phyloP scores from a whole-genome alignment of 2,888 invertebrate genomes.

The Himalopsyche japonica region DNA sequence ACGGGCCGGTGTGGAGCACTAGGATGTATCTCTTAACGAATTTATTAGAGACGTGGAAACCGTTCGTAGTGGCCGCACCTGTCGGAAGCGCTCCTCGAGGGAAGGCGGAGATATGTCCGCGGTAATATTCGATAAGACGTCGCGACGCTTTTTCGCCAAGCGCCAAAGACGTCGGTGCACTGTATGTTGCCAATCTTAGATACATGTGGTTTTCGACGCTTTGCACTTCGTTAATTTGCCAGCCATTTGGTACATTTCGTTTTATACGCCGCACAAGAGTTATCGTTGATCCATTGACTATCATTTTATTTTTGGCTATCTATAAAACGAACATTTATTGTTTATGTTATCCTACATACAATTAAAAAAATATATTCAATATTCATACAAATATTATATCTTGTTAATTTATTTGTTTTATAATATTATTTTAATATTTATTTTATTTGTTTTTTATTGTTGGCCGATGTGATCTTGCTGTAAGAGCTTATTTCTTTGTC shows the following conservation, averaged over 20 bases:
- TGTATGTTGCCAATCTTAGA: not conserved
- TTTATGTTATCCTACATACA: no score
- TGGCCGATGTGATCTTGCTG: no score
- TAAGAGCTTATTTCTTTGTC: no score
- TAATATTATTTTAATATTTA: no score
- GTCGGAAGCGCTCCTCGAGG: not conserved
- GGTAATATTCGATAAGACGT: conserved; percentile 28
- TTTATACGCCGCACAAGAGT: no score
- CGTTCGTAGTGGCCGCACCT: not conserved
- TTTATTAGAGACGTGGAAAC: conserved; percentile 14
- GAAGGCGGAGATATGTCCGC: conserved; percentile 14
- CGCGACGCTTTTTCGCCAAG: not conserved
- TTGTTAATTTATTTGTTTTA: no score
- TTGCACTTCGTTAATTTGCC: not conserved
- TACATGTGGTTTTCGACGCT: not conserved
- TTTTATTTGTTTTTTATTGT: no score
- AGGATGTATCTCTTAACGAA: conserved; percentile 21
- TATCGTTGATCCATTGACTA: no score
- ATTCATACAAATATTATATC: no score
- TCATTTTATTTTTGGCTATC: no score
- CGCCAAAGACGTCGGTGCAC: conserved; percentile 5
- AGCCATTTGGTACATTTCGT: not conserved
- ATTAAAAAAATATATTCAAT: no score
- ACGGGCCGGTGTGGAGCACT: not conserved
- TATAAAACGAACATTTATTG: no score